phyloP scores from a whole-genome alignment of 2,113 vertebrate species.

The Poeciliopsis retropinna region DNA sequence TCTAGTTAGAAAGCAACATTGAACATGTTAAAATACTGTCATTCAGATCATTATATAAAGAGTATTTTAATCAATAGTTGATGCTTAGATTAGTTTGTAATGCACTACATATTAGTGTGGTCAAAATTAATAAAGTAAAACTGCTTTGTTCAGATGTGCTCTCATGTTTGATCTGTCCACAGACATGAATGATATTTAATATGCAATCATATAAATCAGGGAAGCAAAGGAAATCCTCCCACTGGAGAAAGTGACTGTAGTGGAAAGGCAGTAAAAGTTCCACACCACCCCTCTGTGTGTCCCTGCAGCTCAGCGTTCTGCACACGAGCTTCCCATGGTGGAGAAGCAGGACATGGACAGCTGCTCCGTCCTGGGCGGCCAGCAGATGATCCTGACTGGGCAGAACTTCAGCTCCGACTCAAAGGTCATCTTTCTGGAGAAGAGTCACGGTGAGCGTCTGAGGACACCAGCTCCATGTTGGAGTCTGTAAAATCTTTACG shows the following conservation, averaged over 20 bases:
- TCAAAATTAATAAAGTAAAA: background rate
- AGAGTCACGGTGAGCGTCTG: constrained; percentile 87
- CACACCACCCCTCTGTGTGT: constrained; percentile 19
- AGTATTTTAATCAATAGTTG: background rate
- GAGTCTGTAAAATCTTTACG: background rate
- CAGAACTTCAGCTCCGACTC: constrained; percentile 98
- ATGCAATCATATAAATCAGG: background rate
- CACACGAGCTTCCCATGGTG: constrained; percentile 97
- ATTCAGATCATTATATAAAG: background rate
- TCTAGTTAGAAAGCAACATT: constrained; percentile 15
- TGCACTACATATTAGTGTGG: background rate
- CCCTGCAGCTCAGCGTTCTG: constrained; percentile 91
- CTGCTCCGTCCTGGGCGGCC: constrained; percentile 94
- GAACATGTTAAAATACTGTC: background rate
- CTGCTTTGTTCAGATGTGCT: background rate
- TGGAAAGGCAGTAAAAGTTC: constrained; percentile 1
- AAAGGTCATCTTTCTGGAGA: constrained; percentile 95
- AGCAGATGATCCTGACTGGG: constrained; percentile 97
- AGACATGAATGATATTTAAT: background rate
- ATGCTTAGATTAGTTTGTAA: background rate
- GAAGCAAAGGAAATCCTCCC: background rate
- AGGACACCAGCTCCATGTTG: background rate
- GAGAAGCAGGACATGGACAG: constrained; percentile 95
- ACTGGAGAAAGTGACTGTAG: constrained; percentile 3
- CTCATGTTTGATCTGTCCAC: background rate